Evolutionary conservation across 2,797 vertebrate species (phyloP).

Genomic region (Eulemur rubriventer): DNA sequence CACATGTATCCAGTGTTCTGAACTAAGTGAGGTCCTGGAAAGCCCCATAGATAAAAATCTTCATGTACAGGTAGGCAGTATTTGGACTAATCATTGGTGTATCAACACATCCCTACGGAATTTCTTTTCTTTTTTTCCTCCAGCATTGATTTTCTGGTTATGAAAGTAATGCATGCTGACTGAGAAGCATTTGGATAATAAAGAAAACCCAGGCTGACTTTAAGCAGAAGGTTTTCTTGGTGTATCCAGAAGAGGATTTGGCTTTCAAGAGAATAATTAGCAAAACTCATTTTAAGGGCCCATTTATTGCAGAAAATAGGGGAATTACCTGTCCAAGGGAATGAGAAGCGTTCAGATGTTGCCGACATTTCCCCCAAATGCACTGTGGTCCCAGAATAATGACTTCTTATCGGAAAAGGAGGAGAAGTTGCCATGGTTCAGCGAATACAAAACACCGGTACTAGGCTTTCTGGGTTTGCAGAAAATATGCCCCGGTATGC

Average conservation of each 20-base stretch:
- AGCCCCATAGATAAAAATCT: not conserved
- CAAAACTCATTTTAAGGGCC: constrained; percentile 47
- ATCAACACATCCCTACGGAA: constrained; percentile 3
- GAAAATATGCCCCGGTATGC: not conserved
- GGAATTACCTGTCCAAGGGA: constrained; percentile 69
- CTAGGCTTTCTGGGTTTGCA: not conserved
- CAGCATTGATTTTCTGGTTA: constrained; percentile 45
- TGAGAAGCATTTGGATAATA: not conserved
- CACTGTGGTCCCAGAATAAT: constrained; percentile 47
- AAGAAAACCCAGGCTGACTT: constrained; percentile 40
- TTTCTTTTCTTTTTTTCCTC: not conserved
- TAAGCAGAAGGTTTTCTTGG: constrained; percentile 2
- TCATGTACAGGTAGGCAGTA: not conserved
- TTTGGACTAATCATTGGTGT: not conserved
- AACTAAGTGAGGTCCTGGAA: not conserved
- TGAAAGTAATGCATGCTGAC: constrained; percentile 44
- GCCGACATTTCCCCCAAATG: not conserved
- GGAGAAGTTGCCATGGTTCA: not conserved
- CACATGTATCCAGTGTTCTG: not conserved
- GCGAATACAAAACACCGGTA: not conserved
- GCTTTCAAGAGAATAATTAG: constrained; percentile 71
- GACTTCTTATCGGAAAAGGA: constrained; percentile 14
- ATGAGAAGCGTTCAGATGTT: constrained; percentile 49
- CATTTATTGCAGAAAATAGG: constrained; percentile 67
- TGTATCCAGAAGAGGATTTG: constrained; percentile 47